Evolutionary conservation across 2,113 vertebrate species (phyloP).

Genomic region (Plecotus auritus): DNA sequence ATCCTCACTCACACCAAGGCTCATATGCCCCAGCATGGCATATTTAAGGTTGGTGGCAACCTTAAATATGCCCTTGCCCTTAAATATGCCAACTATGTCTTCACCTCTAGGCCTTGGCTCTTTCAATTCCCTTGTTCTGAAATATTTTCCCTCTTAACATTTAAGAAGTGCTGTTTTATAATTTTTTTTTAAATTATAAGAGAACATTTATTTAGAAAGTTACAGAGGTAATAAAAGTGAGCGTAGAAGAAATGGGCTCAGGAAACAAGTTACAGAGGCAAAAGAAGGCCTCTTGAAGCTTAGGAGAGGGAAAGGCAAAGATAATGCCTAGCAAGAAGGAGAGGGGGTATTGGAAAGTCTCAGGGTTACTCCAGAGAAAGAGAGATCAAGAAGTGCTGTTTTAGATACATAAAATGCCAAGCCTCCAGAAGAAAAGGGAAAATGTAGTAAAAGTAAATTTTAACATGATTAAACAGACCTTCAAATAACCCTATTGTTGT

Average conservation of each 20-base stretch:
- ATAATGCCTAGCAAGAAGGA: no score
- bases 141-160: not conserved
- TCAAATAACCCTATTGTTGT: not conserved
- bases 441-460: not conserved
- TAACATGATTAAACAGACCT: not conserved
- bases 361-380: no score
- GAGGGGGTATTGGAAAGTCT: no score
- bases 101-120: not conserved
- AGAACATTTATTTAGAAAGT: no score
- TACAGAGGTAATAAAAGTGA: no score
- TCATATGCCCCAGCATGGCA: accelerated
- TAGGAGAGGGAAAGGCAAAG: no score
- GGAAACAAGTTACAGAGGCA: no score
- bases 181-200: no score
- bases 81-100: not conserved
- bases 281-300: no score
- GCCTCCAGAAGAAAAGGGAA: not conserved
- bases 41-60: no score
- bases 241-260: no score
- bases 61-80: not conserved
- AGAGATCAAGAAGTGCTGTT: not conserved
- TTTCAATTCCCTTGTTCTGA: not conserved
- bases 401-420: not conserved
- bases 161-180: no score
- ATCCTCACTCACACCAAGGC: not conserved